Base-by-base conservation (phyloP, 1,140 invertebrate species). In the Zaprionus africanus region DNA sequence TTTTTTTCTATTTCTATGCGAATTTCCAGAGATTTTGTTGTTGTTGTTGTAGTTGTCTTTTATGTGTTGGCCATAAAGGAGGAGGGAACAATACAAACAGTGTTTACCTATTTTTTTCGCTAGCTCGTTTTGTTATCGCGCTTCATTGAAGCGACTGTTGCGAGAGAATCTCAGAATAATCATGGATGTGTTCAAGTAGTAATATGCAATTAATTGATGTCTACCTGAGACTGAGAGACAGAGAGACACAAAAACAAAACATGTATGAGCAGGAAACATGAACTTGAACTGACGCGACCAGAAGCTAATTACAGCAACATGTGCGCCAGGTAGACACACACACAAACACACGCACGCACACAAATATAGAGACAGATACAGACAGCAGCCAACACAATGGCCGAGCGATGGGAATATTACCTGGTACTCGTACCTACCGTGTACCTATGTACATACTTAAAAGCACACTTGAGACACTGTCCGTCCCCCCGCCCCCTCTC, bases 171-270 rank as follows among this genome's bases (percentile, higher is more conserved):
- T 58, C 63, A 53, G 70, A 81, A 85, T 75, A 81, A 75, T 84
- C 75, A 60, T 34, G 51, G 60, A 66, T 56, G 19, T 51, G 19
- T 51, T 51, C 57, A 53, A 66, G 41, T 76, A 78, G 80, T 84
- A 85, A 84, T 84, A 86, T 86, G 69, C 79, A 86, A 84, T 84
- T 86, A 84, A 85, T 84, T 86, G 81, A 60, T 72, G 57, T 73
- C 53, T 65, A 38, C 41, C 62, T 60, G 56, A 31, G 11, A 13
- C 17, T 34, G 34, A 65, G 26, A 22, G 31, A 13, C 17, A 46
- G 34, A 65, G 26, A 22, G 31, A 51, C 6, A 59, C 34, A 26
- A 49, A 41, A 38, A 34, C 31, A 41, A 73, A 53, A 58, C 41
- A 53, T 43, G 26, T 19, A 38, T 66, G 38, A 74, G 56, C 71